Evolutionary conservation across 2,113 vertebrate genomes (phyloP).

Genomic region (Oenanthe melanoleuca): DNA sequence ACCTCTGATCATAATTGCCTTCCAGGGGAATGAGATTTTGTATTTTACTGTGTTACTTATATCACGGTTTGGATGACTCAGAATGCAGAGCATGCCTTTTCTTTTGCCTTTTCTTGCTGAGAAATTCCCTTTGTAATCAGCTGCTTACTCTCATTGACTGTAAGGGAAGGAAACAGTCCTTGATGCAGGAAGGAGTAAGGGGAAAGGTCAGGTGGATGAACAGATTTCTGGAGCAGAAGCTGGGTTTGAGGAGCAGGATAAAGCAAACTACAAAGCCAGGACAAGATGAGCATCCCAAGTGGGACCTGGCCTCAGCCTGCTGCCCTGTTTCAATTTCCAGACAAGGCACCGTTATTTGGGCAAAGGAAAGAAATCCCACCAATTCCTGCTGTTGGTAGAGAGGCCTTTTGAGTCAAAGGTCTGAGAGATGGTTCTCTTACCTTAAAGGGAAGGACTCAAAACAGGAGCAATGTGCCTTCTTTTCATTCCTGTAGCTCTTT

Average conservation of each 20-base stretch:
- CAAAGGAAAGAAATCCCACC: not conserved
- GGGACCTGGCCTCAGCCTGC: not conserved
- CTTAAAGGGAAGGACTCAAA: not conserved
- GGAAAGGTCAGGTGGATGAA: not conserved
- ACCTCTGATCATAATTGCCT: not conserved
- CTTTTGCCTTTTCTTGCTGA: not conserved
- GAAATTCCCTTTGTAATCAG: constrained; percentile 4
- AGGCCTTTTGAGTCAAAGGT: not conserved
- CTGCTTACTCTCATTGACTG: not conserved
- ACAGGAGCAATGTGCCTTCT: not conserved
- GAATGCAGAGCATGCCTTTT: not conserved
- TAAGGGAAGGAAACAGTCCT: not conserved
- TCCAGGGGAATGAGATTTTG: not conserved
- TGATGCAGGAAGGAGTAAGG: not conserved
- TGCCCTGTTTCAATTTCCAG: not conserved
- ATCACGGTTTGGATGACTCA: not conserved
- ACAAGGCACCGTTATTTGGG: not conserved
- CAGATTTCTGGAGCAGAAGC: not conserved
- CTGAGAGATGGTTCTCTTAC: not conserved
- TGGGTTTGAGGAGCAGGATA: not conserved
- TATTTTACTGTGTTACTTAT: not conserved
- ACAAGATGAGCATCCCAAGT: not conserved
- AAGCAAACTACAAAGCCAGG: not conserved
- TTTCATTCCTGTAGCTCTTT: not conserved
- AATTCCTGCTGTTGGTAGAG: not conserved